Conservation (phyloP, 2,888 invertebrate genomes). For the Formica aserva region DNA sequence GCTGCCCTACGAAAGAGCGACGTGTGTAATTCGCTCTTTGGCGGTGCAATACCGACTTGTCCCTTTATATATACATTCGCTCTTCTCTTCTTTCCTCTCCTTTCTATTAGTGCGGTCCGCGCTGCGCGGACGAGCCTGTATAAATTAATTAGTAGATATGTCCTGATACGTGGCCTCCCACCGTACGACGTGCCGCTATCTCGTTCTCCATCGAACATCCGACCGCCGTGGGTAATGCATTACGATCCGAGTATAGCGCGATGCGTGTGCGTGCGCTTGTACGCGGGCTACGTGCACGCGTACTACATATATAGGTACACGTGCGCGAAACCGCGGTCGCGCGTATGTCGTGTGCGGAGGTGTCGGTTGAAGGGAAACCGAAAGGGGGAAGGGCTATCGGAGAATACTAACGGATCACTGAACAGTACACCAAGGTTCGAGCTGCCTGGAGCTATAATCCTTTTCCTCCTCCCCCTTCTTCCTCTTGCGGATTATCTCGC, state of each 20-base stretch:
- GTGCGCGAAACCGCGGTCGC: conserved; percentile 50
- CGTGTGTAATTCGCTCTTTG: background rate
- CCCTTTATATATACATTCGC: conserved; percentile 25
- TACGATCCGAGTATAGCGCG: conserved; percentile 62
- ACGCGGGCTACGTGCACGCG: background rate
- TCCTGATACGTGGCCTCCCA: conserved; percentile 74
- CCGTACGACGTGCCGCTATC: conserved; percentile 78
- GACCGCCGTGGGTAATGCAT: conserved; percentile 73
- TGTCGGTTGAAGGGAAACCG: conserved; percentile 65
- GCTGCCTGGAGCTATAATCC: conserved; percentile 33
- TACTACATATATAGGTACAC: conserved; percentile 17
- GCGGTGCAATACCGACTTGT: conserved; percentile 49
- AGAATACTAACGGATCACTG: conserved; percentile 48
- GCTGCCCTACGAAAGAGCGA: conserved; percentile 6
- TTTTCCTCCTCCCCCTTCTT: background rate
- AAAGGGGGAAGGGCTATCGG: background rate
- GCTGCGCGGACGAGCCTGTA: conserved; percentile 63
- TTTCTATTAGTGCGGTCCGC: conserved; percentile 74
- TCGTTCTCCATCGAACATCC: conserved; percentile 74
- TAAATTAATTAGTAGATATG: conserved; percentile 78
- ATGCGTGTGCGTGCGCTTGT: conserved; percentile 29
- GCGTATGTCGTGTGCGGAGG: conserved; percentile 69
- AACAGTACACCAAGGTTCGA: conserved; percentile 37
- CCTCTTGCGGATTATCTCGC: conserved; percentile 47
- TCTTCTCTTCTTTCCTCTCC: conserved; percentile 44